Conservation (phyloP, 2,888 invertebrate genomes). For the Spilosoma lubricipeda region DNA sequence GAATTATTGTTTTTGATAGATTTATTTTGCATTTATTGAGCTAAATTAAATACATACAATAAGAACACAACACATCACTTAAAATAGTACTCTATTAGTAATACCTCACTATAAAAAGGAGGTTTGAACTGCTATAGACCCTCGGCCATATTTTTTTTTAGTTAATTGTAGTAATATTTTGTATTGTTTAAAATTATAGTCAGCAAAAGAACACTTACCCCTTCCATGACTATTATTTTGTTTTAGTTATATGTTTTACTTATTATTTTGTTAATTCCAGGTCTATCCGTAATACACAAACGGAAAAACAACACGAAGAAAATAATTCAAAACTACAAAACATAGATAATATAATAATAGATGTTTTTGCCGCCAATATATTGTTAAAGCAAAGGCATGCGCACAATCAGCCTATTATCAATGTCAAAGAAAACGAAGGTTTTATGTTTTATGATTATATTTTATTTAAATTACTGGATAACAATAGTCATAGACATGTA, state of each 20-base stretch:
- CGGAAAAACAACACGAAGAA: conserved; percentile 5
- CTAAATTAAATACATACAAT: too few relatives aligned
- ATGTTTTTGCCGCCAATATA: conserved; percentile 30
- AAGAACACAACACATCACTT: too few relatives aligned
- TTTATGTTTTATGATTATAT: conserved; percentile 45
- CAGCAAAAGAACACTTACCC: too few relatives aligned
- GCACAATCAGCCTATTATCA: conserved; percentile 19
- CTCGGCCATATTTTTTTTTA: too few relatives aligned
- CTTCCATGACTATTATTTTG: too few relatives aligned
- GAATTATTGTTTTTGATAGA: too few relatives aligned
- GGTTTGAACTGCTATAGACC: too few relatives aligned
- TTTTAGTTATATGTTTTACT: neutral
- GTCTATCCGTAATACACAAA: conserved; percentile 7
- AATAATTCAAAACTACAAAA: conserved; percentile 7
- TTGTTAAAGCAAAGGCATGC: conserved; percentile 30
- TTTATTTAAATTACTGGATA: conserved; percentile 42
- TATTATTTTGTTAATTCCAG: conserved; percentile 11
- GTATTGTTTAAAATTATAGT: too few relatives aligned
- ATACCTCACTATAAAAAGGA: too few relatives aligned
- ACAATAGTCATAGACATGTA: conserved; percentile 26
- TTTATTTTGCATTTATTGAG: too few relatives aligned
- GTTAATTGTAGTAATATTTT: too few relatives aligned
- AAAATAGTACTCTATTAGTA: too few relatives aligned
- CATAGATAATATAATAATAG: conserved; percentile 23
- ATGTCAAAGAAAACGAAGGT: conserved; percentile 37